phyloP scores from a whole-genome alignment of 1,140 invertebrate genomes.

The Hermatobates lingyangjiaoensis region DNA sequence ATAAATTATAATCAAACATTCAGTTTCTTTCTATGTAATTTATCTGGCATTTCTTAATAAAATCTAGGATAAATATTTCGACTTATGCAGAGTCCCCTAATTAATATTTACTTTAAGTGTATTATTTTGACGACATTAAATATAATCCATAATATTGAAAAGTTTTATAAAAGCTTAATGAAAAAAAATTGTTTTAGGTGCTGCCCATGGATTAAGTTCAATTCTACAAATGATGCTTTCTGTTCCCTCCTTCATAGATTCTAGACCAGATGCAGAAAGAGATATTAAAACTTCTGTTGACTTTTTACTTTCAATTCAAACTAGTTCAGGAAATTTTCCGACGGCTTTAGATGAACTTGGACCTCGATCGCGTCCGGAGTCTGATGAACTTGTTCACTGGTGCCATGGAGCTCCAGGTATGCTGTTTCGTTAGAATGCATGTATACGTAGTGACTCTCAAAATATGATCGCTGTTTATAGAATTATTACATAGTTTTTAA shows the following conservation, averaged over 20 bases:
- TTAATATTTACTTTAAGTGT: too few relatives aligned
- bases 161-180: too few relatives aligned
- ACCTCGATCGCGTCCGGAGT: slow-evolving; percentile 21
- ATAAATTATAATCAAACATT: too few relatives aligned
- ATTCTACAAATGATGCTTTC: slow-evolving; percentile 42
- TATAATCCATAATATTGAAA: too few relatives aligned
- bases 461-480: background rate
- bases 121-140: too few relatives aligned
- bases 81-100: too few relatives aligned
- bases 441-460: background rate
- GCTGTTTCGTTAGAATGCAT: background rate
- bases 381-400: slow-evolving; percentile 58
- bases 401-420: slow-evolving; percentile 64
- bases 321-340: slow-evolving; percentile 54
- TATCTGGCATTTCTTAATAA: too few relatives aligned
- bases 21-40: too few relatives aligned
- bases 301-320: slow-evolving; percentile 41
- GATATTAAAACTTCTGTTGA: slow-evolving; percentile 36
- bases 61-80: too few relatives aligned
- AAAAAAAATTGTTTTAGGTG: slow-evolving; percentile 30
- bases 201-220: slow-evolving; percentile 51
- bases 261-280: slow-evolving; percentile 28
- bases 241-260: slow-evolving; percentile 39
- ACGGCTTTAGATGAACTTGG: slow-evolving; percentile 48
- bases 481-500: background rate